Conservation (phyloP, 2,797 vertebrate genomes). For the Mycteria americana region DNA sequence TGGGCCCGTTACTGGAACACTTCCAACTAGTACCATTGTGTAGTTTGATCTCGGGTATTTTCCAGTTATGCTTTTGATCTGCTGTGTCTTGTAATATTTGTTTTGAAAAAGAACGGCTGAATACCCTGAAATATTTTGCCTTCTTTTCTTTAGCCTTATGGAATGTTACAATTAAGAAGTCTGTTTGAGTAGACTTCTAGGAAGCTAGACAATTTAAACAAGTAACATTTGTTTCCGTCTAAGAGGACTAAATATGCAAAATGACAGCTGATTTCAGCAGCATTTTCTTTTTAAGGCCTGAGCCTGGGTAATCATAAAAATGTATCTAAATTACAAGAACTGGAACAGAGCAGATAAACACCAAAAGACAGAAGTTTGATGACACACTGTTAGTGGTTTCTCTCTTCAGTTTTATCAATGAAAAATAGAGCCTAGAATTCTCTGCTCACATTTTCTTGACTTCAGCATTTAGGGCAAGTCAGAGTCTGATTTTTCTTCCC, state of each 20-base stretch:
- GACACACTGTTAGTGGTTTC: not conserved
- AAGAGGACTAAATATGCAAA: not conserved
- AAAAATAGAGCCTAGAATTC: not conserved
- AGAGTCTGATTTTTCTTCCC: not conserved
- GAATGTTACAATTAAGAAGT: not conserved
- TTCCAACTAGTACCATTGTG: not conserved
- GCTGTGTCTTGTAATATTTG: not conserved
- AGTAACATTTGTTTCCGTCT: not conserved
- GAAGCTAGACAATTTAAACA: not conserved
- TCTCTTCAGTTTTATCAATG: not conserved
- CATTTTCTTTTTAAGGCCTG: not conserved
- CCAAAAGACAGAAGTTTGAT: not conserved
- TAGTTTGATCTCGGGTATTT: not conserved
- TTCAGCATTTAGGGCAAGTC: not conserved
- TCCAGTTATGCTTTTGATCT: not conserved
- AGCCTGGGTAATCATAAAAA: not conserved
- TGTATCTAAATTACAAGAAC: not conserved
- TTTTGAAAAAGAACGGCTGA: not conserved
- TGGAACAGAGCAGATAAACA: not conserved
- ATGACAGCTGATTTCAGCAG: not conserved
- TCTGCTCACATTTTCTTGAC: not conserved
- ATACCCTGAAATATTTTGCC: not conserved
- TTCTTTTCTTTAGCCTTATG: not conserved
- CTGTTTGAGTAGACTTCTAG: not conserved
- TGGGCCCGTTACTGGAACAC: accelerated